Conservation (phyloP, 1,140 invertebrate genomes). For the Drosophila virilis region DNA sequence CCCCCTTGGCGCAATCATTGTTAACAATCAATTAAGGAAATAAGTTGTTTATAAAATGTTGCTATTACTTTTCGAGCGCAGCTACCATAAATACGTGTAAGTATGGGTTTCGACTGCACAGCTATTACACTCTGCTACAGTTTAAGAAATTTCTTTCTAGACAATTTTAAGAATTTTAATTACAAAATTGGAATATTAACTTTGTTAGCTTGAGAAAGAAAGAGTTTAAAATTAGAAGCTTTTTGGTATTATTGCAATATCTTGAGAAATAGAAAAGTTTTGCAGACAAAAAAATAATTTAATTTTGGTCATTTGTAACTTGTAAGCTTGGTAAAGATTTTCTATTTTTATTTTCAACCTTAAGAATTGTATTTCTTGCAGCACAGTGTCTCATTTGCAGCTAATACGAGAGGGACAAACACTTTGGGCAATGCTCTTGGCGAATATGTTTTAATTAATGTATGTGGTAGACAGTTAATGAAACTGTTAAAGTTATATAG, state of each 20-base stretch:
- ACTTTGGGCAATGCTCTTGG: slow-evolving; percentile 52
- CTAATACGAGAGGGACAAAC: slow-evolving; percentile 45
- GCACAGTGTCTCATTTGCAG: slow-evolving; percentile 41
- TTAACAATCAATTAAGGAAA: slow-evolving; percentile 84
- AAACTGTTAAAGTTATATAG: slow-evolving; percentile 80
- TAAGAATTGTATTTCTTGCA: background rate
- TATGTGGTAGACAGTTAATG: slow-evolving; percentile 69
- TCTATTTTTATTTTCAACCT: background rate
- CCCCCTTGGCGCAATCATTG: slow-evolving; percentile 72
- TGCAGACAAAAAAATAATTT: too few relatives aligned
- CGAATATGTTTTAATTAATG: slow-evolving; percentile 82
- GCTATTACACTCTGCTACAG: slow-evolving; percentile 57
- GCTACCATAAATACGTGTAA: slow-evolving; percentile 71
- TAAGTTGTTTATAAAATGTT: slow-evolving; percentile 84
- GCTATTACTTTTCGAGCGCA: slow-evolving; percentile 68
- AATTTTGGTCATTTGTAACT: too few relatives aligned
- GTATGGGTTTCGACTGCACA: slow-evolving; percentile 51
- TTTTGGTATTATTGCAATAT: too few relatives aligned
- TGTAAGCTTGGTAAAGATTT: too few relatives aligned
- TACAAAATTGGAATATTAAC: background rate
- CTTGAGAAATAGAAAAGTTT: too few relatives aligned
- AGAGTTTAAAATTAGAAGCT: too few relatives aligned
- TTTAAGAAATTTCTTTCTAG: slow-evolving; percentile 12
- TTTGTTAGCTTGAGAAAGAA: background rate
- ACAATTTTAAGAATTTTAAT: background rate